phyloP scores from a whole-genome alignment of 2,113 vertebrate genomes.

The Ceyx cyanopectus region DNA sequence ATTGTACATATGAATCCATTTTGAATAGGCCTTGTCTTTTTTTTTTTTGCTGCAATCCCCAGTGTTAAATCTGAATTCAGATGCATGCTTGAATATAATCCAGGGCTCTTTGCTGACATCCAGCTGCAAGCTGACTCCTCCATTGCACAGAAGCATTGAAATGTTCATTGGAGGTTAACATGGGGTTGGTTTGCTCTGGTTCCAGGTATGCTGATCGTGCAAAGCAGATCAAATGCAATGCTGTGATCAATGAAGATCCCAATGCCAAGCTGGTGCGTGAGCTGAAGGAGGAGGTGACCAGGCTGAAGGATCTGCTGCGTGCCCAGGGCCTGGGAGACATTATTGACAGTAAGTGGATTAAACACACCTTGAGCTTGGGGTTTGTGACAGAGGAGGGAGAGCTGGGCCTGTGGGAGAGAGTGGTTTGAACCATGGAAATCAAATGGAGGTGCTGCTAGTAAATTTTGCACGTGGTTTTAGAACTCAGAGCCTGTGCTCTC shows the following conservation, averaged over 20 bases:
- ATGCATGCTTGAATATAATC: background rate
- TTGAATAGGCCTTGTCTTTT: background rate
- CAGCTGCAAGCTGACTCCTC: background rate
- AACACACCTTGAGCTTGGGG: background rate
- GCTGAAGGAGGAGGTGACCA: constrained; percentile 94
- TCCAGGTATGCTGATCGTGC: constrained; percentile 94
- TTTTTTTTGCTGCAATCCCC: background rate
- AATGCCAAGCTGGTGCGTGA: constrained; percentile 97
- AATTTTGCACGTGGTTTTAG: background rate
- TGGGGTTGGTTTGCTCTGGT: background rate
- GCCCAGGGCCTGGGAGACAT: constrained; percentile 98
- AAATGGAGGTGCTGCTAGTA: background rate
- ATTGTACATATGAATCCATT: background rate
- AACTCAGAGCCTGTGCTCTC: background rate
- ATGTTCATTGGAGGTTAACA: background rate
- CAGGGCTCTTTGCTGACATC: background rate
- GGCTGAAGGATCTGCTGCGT: constrained; percentile 94
- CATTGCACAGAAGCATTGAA: rapidly evolving
- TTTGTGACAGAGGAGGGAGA: background rate
- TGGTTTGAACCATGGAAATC: background rate
- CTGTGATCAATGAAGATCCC: constrained; percentile 98
- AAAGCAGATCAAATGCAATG: constrained; percentile 98
- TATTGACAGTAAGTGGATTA: constrained; percentile 92
- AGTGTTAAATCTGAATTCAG: background rate
- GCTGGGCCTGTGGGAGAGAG: background rate